phyloP scores from a whole-genome alignment of 2,113 vertebrate species.

The Eulemur rufifrons region DNA sequence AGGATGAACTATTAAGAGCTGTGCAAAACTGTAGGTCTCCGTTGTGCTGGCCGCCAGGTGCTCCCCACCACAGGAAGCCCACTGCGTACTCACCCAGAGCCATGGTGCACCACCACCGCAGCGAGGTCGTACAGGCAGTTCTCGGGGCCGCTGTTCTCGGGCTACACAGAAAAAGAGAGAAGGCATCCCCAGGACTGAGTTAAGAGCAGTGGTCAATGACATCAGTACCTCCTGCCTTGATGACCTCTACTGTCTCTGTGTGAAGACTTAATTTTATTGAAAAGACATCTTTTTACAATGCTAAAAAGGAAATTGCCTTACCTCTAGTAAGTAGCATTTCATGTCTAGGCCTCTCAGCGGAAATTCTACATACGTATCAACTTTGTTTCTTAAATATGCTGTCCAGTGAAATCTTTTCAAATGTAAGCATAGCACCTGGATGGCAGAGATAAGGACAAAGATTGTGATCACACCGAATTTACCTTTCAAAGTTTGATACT shows the following conservation, averaged over 20 bases:
- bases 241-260: background rate
- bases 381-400: slow-evolving; percentile 97
- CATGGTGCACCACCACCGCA: slow-evolving; percentile 97
- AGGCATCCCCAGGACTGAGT: background rate
- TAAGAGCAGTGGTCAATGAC: background rate
- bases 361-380: slow-evolving; percentile 97
- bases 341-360: slow-evolving; percentile 95
- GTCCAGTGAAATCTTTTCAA: slow-evolving; percentile 99
- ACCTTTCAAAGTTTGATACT: background rate
- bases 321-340: slow-evolving; percentile 97
- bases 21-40: background rate
- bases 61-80: background rate
- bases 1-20: background rate
- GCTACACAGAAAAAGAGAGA: slow-evolving; percentile 81
- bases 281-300: background rate
- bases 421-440: slow-evolving; percentile 97
- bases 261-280: background rate
- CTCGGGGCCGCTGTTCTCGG: slow-evolving; percentile 92
- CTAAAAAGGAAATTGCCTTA: slow-evolving; percentile 62
- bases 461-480: background rate
- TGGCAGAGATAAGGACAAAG: background rate
- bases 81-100: slow-evolving; percentile 93
- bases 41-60: background rate
- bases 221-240: background rate
- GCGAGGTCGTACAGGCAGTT: slow-evolving; percentile 95